Percentiles rank a stretch among this genome's conserved stretches.
Evolutionary conservation across 2,113 vertebrate genomes (phyloP).

Genomic region (Struthio camelus): DNA sequence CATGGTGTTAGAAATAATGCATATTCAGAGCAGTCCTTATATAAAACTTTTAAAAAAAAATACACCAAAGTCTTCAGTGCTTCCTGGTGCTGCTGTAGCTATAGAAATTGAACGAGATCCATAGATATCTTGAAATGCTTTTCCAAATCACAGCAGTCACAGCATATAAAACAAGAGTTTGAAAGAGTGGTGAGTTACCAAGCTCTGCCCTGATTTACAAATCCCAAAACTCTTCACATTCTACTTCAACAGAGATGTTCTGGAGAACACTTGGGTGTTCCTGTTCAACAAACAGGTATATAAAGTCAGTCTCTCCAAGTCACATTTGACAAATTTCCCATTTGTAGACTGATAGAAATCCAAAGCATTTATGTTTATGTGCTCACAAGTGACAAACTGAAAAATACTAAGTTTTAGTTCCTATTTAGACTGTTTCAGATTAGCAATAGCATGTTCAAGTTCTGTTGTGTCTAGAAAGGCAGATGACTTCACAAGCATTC

Average conservation of each 20-base stretch:
- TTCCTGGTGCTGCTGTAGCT: background rate
- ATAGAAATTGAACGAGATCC: background rate
- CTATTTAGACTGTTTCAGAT: background rate
- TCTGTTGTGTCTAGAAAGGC: background rate
- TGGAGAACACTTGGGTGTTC: background rate
- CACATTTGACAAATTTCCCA: background rate
- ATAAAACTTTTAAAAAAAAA: background rate
- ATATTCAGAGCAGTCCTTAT: background rate
- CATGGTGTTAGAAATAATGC: background rate
- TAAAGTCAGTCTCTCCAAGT: background rate
- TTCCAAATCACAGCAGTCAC: background rate
- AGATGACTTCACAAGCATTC: background rate
- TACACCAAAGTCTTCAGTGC: fast-evolving
- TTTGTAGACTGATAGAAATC: background rate
- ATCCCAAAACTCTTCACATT: background rate
- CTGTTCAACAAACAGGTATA: background rate
- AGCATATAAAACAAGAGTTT: background rate
- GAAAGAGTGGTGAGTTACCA: background rate
- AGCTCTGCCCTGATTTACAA: background rate
- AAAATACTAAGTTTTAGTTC: background rate
- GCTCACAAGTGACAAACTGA: background rate
- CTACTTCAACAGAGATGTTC: background rate
- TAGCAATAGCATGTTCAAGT: background rate
- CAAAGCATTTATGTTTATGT: background rate
- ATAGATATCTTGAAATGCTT: background rate